Percentiles rank a stretch among this genome's conserved stretches.
Evolutionary conservation across 2,888 invertebrate genomes (phyloP).

Genomic region (Ceramica pisi): DNA sequence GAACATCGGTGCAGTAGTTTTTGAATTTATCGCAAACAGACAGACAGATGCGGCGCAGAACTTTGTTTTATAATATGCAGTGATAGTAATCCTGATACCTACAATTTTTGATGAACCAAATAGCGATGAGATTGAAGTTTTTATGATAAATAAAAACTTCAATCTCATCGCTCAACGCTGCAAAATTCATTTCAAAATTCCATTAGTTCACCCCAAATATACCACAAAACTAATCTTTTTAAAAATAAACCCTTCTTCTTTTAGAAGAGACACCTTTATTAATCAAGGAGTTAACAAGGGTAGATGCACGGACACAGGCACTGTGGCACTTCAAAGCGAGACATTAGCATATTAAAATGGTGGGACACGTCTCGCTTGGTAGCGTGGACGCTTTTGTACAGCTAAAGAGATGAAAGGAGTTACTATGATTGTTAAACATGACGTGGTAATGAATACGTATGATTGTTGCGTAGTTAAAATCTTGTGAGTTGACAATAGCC

Average conservation of each 20-base stretch:
- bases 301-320: slow-evolving; percentile 40
- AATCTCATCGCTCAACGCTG: not conserved
- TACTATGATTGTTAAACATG: slow-evolving; percentile 15
- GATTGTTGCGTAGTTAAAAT: slow-evolving; percentile 14
- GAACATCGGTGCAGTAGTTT: too few relatives aligned
- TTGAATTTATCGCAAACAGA: too few relatives aligned
- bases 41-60: too few relatives aligned
- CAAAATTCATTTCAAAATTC: not conserved
- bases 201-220: not conserved
- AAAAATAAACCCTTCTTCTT: slow-evolving; percentile 9
- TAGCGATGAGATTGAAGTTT: too few relatives aligned
- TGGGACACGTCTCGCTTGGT: slow-evolving; percentile 62
- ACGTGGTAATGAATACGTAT: slow-evolving; percentile 18
- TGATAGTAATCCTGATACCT: too few relatives aligned
- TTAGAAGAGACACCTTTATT: slow-evolving; percentile 43
- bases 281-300: slow-evolving; percentile 49
- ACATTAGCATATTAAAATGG: slow-evolving; percentile 81
- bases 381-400: slow-evolving; percentile 40
- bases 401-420: slow-evolving; percentile 30
- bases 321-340: slow-evolving; percentile 69
- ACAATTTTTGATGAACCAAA: too few relatives aligned
- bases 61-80: too few relatives aligned
- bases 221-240: slow-evolving; percentile 4
- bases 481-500: too few relatives aligned
- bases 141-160: not conserved